These are phyloP conservation scores for Oryzias javanicus DNA, from an alignment of 2,113 vertebrate species.

Conservation along the genomic window DNA sequence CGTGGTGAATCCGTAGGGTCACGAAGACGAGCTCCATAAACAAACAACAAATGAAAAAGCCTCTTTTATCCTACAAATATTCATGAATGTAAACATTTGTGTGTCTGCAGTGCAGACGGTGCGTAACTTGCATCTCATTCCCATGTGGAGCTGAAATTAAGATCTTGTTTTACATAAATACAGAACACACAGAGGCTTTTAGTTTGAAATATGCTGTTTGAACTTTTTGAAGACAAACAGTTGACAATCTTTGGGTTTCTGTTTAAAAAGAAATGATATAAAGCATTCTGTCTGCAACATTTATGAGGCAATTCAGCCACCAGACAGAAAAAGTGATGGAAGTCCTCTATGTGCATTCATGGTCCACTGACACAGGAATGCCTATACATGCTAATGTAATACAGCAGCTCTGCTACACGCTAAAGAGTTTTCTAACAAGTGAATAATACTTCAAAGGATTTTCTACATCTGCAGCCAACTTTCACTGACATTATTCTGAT, in stretches of 20 bases:
- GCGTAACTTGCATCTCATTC: slow-evolving; percentile 13
- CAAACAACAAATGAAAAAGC: not conserved
- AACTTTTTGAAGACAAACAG: slow-evolving; percentile 24
- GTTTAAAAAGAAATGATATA: not conserved
- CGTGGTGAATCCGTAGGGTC: not conserved
- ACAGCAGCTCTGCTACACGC: too few relatives aligned
- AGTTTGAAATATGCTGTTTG: slow-evolving; percentile 47
- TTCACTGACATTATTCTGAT: slow-evolving; percentile 20
- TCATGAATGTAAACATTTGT: slow-evolving; percentile 13
- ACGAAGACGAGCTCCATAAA: too few relatives aligned
- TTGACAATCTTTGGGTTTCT: slow-evolving; percentile 9
- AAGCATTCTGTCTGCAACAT: not conserved
- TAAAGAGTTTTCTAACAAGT: not conserved
- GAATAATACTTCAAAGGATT: not conserved
- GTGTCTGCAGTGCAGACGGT: not conserved
- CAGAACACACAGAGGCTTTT: slow-evolving; percentile 11
- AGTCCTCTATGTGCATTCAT: not conserved
- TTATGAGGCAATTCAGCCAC: not conserved
- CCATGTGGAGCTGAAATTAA: slow-evolving; percentile 10
- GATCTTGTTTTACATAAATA: slow-evolving; percentile 35
- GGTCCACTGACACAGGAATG: too few relatives aligned
- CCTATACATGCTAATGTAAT: too few relatives aligned
- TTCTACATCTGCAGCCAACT: not conserved
- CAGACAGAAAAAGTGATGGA: not conserved
- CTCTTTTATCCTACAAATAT: slow-evolving; percentile 1